Evolutionary conservation across 2,113 vertebrate genomes (phyloP), one percentile per base, ranked within the genome.

Genomic region (Zeus faber): DNA sequence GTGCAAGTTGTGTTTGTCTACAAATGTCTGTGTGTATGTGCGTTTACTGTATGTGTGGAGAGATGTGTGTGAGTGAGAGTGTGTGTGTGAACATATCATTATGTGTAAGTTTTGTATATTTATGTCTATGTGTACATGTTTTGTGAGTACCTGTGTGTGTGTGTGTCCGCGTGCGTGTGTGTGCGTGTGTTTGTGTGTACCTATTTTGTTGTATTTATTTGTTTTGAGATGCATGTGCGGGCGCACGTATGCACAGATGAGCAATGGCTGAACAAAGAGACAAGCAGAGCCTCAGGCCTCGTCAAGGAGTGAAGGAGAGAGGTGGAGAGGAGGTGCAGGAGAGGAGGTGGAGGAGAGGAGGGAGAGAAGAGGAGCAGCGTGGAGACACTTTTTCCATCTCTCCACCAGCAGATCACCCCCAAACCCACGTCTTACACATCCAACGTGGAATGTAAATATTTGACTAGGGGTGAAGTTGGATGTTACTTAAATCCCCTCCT

Each of bases 361-460:
- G 40, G 55, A 37, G 23, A 11, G 50, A 21, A 56, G 6, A 62
- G 53, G 49, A 10, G 1, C 14, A 44, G 9, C 8, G 21, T 52
- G n/a, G 54, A 45, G 25, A 37, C 44, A 29, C 13, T 52, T 75
- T 74, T 77, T 75, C 68, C 72, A 76, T 63, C 64, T 50, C 47
- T 49, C 48, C 21, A 14, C 33, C 68, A 56, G 60, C 58, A 47
- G 51, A 56, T 62, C 50, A 5, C 47, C 77, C n/a, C 71, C 46
- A 58, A 74, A 76, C 45, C 39, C 27, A 52, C 31, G 58, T 68
- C 70, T 71, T 53, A 81, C 76, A 80, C 76, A 62, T 52, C 66
- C 62, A 22, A 55, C 55, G 50, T 9, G 69, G 74, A 86, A 88
- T 86, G 84, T 86, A 89, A 90, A 89, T 83, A 84, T 87, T 88